phyloP scores from a whole-genome alignment of 2,113 vertebrate genomes.

The Eulacestoma nigropectus region DNA sequence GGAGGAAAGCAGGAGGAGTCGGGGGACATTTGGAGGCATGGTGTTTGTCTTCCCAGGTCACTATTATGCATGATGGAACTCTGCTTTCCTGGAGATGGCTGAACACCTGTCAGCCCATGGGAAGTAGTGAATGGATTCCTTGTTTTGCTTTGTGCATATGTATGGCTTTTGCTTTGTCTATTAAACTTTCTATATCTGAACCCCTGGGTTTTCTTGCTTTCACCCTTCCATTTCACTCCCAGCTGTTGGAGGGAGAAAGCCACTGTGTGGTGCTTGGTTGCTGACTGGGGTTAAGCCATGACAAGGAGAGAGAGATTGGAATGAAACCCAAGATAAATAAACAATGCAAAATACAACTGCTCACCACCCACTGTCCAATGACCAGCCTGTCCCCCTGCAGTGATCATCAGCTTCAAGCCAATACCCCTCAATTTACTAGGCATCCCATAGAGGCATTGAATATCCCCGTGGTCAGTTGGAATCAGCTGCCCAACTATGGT shows the following conservation, averaged over 20 bases:
- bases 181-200: background rate
- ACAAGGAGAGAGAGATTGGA: background rate
- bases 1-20: background rate
- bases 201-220: background rate
- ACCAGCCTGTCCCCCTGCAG: background rate
- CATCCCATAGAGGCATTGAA: background rate
- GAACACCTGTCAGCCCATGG: background rate
- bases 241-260: background rate
- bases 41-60: background rate
- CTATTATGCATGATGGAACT: background rate
- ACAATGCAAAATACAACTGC: background rate
- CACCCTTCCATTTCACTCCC: background rate
- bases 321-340: background rate
- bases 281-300: background rate
- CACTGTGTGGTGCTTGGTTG: background rate
- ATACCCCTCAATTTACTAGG: background rate
- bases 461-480: accelerated
- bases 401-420: background rate
- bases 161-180: background rate
- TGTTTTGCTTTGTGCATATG: background rate
- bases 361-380: accelerated
- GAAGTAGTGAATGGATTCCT: background rate
- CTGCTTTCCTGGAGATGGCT: background rate
- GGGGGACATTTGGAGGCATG: background rate
- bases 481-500: background rate